These are phyloP conservation scores for Metacarcinus magister DNA, from an alignment of 2,888 invertebrate species.

Conservation along the genomic window DNA sequence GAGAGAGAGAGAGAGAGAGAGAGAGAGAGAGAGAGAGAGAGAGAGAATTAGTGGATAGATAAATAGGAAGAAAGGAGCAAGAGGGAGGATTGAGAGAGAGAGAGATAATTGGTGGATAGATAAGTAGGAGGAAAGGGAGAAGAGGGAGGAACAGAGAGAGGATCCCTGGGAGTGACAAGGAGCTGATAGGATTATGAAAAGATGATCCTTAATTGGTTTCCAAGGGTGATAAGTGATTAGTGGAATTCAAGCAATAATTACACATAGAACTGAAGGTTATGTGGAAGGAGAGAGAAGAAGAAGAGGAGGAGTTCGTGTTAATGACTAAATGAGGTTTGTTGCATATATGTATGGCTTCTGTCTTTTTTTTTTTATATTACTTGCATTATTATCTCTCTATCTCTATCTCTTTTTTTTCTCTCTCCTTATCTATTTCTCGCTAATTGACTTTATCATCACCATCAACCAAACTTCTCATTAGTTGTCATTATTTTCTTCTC, in stretches of 20 bases:
- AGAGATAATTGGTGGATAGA: not conserved
- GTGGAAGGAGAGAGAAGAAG: not conserved
- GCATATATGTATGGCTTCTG: not conserved
- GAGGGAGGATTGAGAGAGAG: not conserved
- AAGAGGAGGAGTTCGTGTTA: not conserved
- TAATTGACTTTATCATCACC: not conserved
- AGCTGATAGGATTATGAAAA: not conserved
- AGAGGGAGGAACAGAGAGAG: not conserved
- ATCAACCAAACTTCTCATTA: not conserved
- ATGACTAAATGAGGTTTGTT: not conserved
- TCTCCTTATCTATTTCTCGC: conserved; percentile 10
- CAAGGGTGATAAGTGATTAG: not conserved
- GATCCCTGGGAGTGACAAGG: not conserved
- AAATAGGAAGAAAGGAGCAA: not conserved
- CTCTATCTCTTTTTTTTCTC: not conserved
- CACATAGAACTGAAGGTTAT: not conserved
- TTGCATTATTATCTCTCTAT: not conserved
- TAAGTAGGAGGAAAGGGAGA: not conserved
- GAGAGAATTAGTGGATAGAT: not conserved
- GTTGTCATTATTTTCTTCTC: conserved; percentile 14
- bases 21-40: not conserved
- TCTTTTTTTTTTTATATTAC: not conserved
- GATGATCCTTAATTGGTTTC: conserved; percentile 5
- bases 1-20: conserved; percentile 2
- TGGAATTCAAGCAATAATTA: not conserved